Percentiles rank a stretch among this genome's conserved stretches.
Conservation (phyloP, 2,797 vertebrate species). For the Denticeps clupeoides region DNA sequence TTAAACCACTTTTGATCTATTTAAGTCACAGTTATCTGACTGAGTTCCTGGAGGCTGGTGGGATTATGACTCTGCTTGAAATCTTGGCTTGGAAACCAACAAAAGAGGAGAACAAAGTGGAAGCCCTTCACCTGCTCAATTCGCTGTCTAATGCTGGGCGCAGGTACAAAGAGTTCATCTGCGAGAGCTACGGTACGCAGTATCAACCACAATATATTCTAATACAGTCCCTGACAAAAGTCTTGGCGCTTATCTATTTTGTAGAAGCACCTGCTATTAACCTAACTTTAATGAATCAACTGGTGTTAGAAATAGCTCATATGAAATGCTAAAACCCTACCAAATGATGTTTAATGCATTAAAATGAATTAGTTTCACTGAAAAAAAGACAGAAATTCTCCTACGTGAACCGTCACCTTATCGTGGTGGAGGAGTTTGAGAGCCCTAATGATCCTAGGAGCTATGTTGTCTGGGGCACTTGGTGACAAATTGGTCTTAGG, state of each 20-base stretch:
- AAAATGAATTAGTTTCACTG: no score
- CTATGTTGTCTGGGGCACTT: no score
- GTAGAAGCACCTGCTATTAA: no score
- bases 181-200: slow-evolving; percentile 64
- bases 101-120: slow-evolving; percentile 60
- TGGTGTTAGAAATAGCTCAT: no score
- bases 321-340: no score
- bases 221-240: neutral
- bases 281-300: no score
- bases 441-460: no score
- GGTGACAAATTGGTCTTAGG: no score
- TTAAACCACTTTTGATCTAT: neutral
- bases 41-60: slow-evolving; percentile 74
- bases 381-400: no score
- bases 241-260: neutral
- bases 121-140: slow-evolving; percentile 64
- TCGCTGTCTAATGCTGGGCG: slow-evolving; percentile 54
- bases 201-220: neutral
- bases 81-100: slow-evolving; percentile 57
- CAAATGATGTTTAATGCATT: no score
- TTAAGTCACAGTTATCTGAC: slow-evolving; percentile 62
- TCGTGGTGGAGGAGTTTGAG: no score
- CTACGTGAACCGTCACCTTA: no score
- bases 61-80: slow-evolving; percentile 67
- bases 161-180: slow-evolving; percentile 76